Evolutionary conservation across 2,797 vertebrate genomes (phyloP), one percentile per base, ranked within the genome.

Genomic region (Spheniscus humboldti): DNA sequence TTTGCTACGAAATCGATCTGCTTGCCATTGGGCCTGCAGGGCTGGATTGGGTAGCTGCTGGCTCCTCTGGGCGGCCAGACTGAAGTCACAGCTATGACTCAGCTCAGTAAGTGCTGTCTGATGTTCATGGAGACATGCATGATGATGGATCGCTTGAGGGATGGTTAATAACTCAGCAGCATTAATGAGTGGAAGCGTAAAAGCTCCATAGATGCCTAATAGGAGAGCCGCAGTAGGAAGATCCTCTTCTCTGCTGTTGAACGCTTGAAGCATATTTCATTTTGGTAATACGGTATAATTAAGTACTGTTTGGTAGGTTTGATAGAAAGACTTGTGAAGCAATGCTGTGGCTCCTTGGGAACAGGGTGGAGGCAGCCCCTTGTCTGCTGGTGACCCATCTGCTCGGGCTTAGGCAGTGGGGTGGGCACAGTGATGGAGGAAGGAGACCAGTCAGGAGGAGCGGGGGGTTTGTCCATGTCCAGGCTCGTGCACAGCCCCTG

Each of bases 361-460:
- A 13, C 28, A 27, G 28, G 20, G 41, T 41, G 41, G 41, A 69
- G 77, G 53, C 56, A 63, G 25, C 33, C 48, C 53, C 6, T 10
- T 15, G 25, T 35, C 52, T 63, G 62, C 11, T 50, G 11, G 56
- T 19, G 35, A 1, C 48, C 30, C 37, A 1, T 30, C 67, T 86
- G 69, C 85, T 55, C 0, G 0, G 73, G 43, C 24, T 33, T 4
- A 57, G 48, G 43, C 0, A 0, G 3, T 19, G 25, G 24, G 22
- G 28, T 8, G 22, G 47, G 62, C 2, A 4, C 62, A 27, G 66
- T 4, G 71, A 5, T 0, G 0, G 53, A 13, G 35, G 18, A 24
- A 6, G 41, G 45, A 55, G 50, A 28, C 6, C 55, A 43, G 37
- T 16, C 80, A 33, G 35, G 59, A 45, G 76, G 27, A 52, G n/a